These are phyloP conservation scores for Apotomis turbidana DNA, from an alignment of 2,888 invertebrate genomes.

Conservation along the genomic window DNA sequence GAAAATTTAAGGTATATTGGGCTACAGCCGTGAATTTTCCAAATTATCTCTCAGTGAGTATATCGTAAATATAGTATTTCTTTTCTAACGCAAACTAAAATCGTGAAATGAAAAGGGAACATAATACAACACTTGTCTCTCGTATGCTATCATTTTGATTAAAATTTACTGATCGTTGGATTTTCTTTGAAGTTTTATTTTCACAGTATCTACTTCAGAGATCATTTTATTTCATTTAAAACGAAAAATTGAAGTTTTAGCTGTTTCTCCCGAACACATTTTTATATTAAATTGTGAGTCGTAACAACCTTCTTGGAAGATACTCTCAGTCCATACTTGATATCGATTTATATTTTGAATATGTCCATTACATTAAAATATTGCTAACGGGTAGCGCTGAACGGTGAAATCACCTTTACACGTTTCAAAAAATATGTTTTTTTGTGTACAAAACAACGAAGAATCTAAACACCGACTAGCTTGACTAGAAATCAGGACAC, in stretches of 20 bases:
- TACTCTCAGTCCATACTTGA: constrained; percentile 39
- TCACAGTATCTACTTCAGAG: too few relatives aligned
- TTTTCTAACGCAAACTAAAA: too few relatives aligned
- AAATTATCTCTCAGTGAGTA: too few relatives aligned
- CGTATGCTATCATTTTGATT: too few relatives aligned
- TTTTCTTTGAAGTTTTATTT: too few relatives aligned
- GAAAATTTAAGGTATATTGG: too few relatives aligned
- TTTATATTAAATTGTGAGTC: constrained; percentile 9
- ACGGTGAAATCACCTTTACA: constrained; percentile 59
- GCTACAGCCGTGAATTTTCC: too few relatives aligned
- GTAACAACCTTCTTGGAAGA: constrained; percentile 40
- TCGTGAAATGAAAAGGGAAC: too few relatives aligned
- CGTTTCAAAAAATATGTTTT: constrained; percentile 77
- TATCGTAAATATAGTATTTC: too few relatives aligned
- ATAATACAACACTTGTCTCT: too few relatives aligned
- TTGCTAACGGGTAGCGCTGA: constrained; percentile 54
- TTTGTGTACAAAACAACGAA: constrained; percentile 69
- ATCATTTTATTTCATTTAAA: neutral
- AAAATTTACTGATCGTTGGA: too few relatives aligned
- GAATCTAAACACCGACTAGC: constrained; percentile 37
- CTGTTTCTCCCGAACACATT: constrained; percentile 9
- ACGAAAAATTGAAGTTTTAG: neutral
- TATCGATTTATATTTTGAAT: constrained; percentile 62
- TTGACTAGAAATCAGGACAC: constrained; percentile 34
- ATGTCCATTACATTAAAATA: constrained; percentile 60